Evolutionary conservation across 2,113 vertebrate genomes (phyloP).

Genomic region (Austrofundulus limnaeus): DNA sequence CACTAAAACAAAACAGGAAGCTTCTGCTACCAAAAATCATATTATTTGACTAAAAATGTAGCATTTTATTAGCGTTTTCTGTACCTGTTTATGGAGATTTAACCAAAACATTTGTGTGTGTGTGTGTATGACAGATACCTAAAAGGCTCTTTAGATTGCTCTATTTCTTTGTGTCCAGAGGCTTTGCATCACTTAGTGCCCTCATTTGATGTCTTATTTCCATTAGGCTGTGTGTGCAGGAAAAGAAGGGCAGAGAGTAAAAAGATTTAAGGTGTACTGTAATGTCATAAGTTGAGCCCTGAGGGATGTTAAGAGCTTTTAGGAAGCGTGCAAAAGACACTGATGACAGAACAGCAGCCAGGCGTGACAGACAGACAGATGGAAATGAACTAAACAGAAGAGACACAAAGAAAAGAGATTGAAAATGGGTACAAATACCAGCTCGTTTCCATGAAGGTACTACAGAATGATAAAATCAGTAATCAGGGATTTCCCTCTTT

Average conservation of each 20-base stretch:
- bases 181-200: slow-evolving; percentile 66
- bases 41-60: not conserved
- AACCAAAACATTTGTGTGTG: slow-evolving; percentile 13
- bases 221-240: slow-evolving; percentile 48
- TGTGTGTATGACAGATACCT: slow-evolving; percentile 28
- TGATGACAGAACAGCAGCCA: slow-evolving; percentile 61
- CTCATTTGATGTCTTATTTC: slow-evolving; percentile 47
- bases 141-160: slow-evolving; percentile 46
- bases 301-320: slow-evolving; percentile 69
- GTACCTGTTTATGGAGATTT: not conserved
- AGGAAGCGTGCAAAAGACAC: slow-evolving; percentile 68
- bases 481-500: slow-evolving; percentile 63
- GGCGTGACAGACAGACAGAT: slow-evolving; percentile 51
- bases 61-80: not conserved
- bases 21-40: not conserved
- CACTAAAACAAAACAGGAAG: not conserved
- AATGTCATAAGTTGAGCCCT: slow-evolving; percentile 69
- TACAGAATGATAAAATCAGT: slow-evolving; percentile 52
- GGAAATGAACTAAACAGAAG: slow-evolving; percentile 22
- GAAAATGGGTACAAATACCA: too few species aligned
- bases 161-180: slow-evolving; percentile 39
- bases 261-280: slow-evolving; percentile 58
- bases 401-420: slow-evolving; percentile 52
- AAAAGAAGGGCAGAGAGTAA: slow-evolving; percentile 18
- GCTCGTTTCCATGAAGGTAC: slow-evolving; percentile 48